A percentile compares a stretch with the other conserved stretches of the same genome.
These are phyloP conservation scores for Cheilosia grossa DNA, from an alignment of 2,888 invertebrate genomes.

Conservation along the genomic window DNA sequence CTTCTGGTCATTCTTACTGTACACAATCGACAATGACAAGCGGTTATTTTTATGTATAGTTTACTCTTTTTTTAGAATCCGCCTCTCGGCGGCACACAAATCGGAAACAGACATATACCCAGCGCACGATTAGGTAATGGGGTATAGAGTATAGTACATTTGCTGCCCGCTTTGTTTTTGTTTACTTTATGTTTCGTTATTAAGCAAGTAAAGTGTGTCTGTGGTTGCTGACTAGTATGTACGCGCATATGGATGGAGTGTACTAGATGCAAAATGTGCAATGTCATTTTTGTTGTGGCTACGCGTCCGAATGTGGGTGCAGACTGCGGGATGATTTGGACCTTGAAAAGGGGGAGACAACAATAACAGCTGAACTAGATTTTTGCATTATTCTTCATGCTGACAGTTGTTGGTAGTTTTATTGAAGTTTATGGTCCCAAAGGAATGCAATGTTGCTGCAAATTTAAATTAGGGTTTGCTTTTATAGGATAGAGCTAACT, in stretches of 20 bases:
- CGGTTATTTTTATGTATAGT: slow-evolving; percentile 47
- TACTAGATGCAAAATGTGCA: slow-evolving; percentile 51
- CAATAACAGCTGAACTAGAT: neutral
- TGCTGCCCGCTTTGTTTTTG: slow-evolving; percentile 39
- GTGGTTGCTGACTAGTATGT: neutral
- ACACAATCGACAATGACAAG: slow-evolving; percentile 20
- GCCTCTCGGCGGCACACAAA: slow-evolving; percentile 11
- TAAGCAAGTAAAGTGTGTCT: slow-evolving; percentile 15
- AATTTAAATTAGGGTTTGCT: no score
- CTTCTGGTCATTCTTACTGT: slow-evolving; percentile 5
- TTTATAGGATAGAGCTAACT: no score
- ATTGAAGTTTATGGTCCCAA: no score
- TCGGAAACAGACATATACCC: neutral
- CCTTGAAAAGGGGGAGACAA: neutral
- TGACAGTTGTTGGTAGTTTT: no score
- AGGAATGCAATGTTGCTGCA: no score
- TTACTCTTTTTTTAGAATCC: slow-evolving; percentile 35
- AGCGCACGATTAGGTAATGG: slow-evolving; percentile 52
- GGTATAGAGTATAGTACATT: neutral
- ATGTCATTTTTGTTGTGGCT: slow-evolving; percentile 68
- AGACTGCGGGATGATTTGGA: slow-evolving; percentile 10
- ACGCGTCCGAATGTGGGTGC: slow-evolving; percentile 33
- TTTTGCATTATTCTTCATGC: neutral
- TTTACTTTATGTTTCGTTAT: slow-evolving; percentile 37
- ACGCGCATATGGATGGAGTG: neutral